phyloP scores from a whole-genome alignment of 2,113 vertebrate species.

The Sclerurus mexicanus region DNA sequence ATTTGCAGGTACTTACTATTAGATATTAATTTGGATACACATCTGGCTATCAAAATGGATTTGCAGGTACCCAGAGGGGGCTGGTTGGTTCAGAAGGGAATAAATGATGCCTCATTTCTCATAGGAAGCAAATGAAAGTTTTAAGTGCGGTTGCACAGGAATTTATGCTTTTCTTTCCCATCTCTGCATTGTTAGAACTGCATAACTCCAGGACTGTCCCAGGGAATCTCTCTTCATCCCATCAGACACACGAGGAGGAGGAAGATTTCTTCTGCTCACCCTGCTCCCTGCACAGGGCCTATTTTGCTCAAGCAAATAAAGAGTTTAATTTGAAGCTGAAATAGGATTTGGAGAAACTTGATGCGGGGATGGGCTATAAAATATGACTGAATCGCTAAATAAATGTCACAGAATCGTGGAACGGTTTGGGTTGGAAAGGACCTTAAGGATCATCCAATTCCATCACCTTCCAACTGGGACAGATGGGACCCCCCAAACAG shows the following conservation, averaged over 20 bases:
- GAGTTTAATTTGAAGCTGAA: background rate
- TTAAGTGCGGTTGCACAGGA: no score
- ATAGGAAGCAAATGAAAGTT: background rate
- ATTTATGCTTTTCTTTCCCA: background rate
- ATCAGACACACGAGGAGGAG: background rate
- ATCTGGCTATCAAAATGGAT: background rate
- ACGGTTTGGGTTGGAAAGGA: background rate
- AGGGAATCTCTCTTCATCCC: background rate
- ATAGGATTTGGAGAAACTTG: rapidly evolving
- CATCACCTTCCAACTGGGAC: background rate
- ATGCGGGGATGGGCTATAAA: background rate
- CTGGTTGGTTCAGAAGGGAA: background rate
- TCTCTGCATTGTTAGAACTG: background rate
- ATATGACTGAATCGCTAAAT: background rate
- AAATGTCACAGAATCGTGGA: background rate
- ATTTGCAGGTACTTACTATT: background rate
- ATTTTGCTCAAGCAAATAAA: background rate
- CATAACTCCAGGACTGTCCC: background rate
- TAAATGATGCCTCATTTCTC: rapidly evolving
- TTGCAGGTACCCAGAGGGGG: no score
- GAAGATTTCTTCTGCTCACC: background rate
- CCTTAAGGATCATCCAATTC: background rate
- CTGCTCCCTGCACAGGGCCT: background rate
- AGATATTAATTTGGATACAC: rapidly evolving
- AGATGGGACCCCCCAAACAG: no score